Evolutionary conservation across 2,113 vertebrate genomes (phyloP), one percentile per base, ranked within the genome.

Genomic region (Gavia stellata): DNA sequence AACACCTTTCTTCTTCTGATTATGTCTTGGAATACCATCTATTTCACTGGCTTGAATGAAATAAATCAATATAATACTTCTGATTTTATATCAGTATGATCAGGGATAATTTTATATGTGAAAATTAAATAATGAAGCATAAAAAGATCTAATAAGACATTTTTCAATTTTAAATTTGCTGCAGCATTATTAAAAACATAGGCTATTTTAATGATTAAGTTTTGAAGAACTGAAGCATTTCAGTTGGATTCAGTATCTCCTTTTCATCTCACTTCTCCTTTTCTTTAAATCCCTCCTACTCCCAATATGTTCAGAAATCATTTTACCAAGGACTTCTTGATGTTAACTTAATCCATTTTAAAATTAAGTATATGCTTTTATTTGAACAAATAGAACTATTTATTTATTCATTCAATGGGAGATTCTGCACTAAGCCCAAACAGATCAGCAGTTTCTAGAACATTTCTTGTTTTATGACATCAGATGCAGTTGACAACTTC

Each of bases 381-480:
- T 7, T 80, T 93, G 50, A 95, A 90, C 17, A 79, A 91, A 62
- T 29, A 66, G 6, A 95, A 88, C 18, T 80, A n/a, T 44, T 82
- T 96, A 29, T 95, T 97, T 97, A 88, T 59, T 87, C 40, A 91
- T 90, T 93, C 59, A 82, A 1, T 42, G 23, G 33, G 42, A 94
- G 83, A 90, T 53, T 84, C 83, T 94, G 75, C 85, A 88, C 36
- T 88, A 88, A 97, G 31, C 33, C 59, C 20, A 91, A 92, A 86
- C 20, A 96, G 87, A 96, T 78, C 1, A 13, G 88, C 90, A 85
- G 77, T 96, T 96, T 96, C 84, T 87, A 65, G 92, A 78, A 82
- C 74, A 88, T 94, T 91, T 83, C 55, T 87, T 95, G 34, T 31
- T 96, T 97, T 96, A 83, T 96, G 93, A 94, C 82, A 92, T 88